Conservation (phyloP, 2,113 vertebrate species). For the Rana temporaria region DNA sequence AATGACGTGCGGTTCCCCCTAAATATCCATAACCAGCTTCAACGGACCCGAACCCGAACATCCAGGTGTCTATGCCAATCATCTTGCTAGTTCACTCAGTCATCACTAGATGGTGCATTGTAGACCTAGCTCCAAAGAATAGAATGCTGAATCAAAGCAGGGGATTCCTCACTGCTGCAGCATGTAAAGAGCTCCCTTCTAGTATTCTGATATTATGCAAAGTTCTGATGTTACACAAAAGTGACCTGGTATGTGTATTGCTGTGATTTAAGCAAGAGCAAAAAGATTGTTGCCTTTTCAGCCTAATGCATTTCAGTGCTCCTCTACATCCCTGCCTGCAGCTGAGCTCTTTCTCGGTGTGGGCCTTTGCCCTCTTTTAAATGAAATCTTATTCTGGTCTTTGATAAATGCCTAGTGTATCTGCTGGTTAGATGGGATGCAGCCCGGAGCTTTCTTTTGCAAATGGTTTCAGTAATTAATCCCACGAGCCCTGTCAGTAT, state of each 20-base stretch:
- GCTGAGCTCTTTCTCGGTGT: slow-evolving; percentile 51
- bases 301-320: slow-evolving; percentile 60
- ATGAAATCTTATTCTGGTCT: slow-evolving; percentile 62
- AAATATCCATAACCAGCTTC: no score
- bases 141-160: not conserved
- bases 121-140: not conserved
- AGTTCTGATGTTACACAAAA: slow-evolving; percentile 16
- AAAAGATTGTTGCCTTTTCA: slow-evolving; percentile 56
- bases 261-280: slow-evolving; percentile 52
- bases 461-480: slow-evolving; percentile 68
- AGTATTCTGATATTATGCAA: slow-evolving; percentile 22
- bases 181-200: not conserved
- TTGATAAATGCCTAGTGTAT: slow-evolving; percentile 61
- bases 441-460: slow-evolving; percentile 51
- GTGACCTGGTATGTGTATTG: not conserved
- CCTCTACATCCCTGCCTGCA: slow-evolving; percentile 22
- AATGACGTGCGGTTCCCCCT: no score
- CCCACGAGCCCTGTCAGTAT: slow-evolving; percentile 58
- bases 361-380: slow-evolving; percentile 64
- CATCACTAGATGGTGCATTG: slow-evolving; percentile 16
- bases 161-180: not conserved
- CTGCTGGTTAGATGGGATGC: slow-evolving; percentile 52
- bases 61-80: no score
- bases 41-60: no score
- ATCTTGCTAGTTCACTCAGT: not conserved